Evolutionary conservation across 1,140 invertebrate genomes (phyloP).

Genomic region (Onthophagus taurus): DNA sequence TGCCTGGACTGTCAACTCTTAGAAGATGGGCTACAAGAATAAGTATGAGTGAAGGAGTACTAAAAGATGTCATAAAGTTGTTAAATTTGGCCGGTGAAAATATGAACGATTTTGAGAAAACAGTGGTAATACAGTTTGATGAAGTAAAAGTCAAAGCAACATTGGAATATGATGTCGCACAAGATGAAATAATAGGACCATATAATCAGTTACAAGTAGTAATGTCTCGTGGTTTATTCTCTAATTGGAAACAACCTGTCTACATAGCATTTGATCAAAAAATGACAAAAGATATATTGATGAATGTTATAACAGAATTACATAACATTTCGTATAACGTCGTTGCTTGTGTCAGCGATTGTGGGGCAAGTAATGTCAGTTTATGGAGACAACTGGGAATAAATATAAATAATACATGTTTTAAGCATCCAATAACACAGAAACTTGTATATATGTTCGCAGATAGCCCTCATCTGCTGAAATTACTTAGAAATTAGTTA

Average conservation of each 20-base stretch:
- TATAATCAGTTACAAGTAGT: constrained; percentile 31
- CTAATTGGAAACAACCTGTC: constrained; percentile 36
- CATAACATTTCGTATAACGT: constrained; percentile 22
- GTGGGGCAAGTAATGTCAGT: constrained; percentile 14
- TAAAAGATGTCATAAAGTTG: constrained; percentile 18
- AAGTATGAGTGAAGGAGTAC: constrained; percentile 15
- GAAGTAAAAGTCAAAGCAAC: constrained; percentile 30
- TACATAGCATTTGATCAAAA: constrained; percentile 33
- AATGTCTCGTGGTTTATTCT: constrained; percentile 30
- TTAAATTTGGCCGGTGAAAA: constrained; percentile 17
- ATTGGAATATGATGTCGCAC: constrained; percentile 32
- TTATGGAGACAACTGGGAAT: constrained; percentile 4
- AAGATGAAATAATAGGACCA: constrained; percentile 34
- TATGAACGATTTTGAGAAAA: constrained; percentile 19
- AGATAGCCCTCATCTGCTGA: constrained; percentile 15
- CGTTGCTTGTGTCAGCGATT: constrained; percentile 29
- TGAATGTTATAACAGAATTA: constrained; percentile 24
- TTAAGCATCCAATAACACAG: constrained; percentile 2
- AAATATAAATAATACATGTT: constrained; percentile 1
- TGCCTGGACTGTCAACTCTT: constrained; percentile 17
- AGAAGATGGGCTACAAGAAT: constrained; percentile 18
- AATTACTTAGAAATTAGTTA: constrained; percentile 21
- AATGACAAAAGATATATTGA: constrained; percentile 29
- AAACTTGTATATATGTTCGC: constrained; percentile 2
- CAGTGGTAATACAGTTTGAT: constrained; percentile 27